Conservation (phyloP, 2,113 vertebrate genomes). For the Alosa alosa region DNA sequence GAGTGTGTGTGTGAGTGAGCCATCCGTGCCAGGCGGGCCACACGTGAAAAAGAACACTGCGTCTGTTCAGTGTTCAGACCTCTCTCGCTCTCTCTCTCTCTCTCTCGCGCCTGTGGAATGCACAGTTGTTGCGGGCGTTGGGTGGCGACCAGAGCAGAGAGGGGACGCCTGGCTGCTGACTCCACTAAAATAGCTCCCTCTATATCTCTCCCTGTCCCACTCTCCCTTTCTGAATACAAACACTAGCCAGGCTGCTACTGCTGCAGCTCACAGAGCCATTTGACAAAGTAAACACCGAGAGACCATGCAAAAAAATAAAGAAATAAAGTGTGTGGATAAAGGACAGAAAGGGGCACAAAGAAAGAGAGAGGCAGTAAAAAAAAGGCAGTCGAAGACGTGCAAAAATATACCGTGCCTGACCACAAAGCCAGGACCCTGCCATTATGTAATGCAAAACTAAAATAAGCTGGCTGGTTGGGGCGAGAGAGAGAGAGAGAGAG, state of each 20-base stretch:
- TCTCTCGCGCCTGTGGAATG: neutral
- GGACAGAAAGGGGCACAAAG: neutral
- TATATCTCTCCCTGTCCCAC: neutral
- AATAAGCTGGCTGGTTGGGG: neutral
- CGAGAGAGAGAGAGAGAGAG: neutral
- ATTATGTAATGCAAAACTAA: neutral
- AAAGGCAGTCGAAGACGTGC: neutral
- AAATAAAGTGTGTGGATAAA: neutral
- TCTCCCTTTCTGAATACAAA: neutral
- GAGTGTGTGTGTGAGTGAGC: neutral
- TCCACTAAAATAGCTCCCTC: neutral
- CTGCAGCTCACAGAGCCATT: neutral
- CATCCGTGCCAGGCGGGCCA: neutral
- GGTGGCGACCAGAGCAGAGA: constrained; percentile 1
- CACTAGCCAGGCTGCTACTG: neutral
- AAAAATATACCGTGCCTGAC: neutral
- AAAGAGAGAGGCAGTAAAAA: neutral
- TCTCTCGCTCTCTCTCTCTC: neutral
- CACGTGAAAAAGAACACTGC: constrained; percentile 15
- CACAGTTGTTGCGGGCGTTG: constrained; percentile 7
- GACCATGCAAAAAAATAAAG: neutral
- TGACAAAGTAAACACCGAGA: neutral
- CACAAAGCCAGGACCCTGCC: neutral
- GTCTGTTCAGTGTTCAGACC: constrained; percentile 5
- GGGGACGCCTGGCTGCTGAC: constrained; percentile 12